Evolutionary conservation across 2,797 vertebrate genomes (phyloP).

Genomic region (Crenichthys baileyi): DNA sequence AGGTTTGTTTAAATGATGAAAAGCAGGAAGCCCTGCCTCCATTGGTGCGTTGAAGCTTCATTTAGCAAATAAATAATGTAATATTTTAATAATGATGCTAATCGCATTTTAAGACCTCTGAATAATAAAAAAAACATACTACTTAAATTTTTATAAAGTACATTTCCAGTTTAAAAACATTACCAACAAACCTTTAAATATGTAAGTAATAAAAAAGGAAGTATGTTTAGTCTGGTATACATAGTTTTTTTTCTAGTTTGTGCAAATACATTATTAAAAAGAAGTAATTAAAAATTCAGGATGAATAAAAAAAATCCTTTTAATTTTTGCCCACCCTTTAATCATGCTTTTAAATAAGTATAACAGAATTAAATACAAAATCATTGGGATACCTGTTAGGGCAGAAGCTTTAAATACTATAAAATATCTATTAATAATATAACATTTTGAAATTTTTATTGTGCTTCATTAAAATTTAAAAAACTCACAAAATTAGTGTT

Average conservation of each 20-base stretch:
- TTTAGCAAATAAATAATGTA: neutral
- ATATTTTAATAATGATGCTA: neutral
- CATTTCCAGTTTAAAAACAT: neutral
- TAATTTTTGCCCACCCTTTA: neutral
- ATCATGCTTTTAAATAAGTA: neutral
- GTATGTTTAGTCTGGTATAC: neutral
- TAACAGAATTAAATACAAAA: neutral
- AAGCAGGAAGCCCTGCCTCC: constrained; percentile 3
- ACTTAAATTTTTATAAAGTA: neutral
- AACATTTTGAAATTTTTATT: neutral
- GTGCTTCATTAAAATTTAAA: neutral
- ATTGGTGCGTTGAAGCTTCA: neutral
- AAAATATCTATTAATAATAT: neutral
- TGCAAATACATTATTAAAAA: too few species aligned
- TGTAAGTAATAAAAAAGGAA: neutral
- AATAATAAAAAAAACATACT: too few species aligned
- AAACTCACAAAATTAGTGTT: neutral
- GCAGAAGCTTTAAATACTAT: neutral
- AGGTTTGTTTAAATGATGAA: constrained; percentile 42
- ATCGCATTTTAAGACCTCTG: neutral
- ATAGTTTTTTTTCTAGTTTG: neutral
- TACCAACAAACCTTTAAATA: neutral
- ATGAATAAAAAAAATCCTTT: neutral
- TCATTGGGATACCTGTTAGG: neutral
- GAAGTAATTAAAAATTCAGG: neutral